Base-by-base conservation (phyloP, 2,888 invertebrate genomes). In the Crepidodera aurea region DNA sequence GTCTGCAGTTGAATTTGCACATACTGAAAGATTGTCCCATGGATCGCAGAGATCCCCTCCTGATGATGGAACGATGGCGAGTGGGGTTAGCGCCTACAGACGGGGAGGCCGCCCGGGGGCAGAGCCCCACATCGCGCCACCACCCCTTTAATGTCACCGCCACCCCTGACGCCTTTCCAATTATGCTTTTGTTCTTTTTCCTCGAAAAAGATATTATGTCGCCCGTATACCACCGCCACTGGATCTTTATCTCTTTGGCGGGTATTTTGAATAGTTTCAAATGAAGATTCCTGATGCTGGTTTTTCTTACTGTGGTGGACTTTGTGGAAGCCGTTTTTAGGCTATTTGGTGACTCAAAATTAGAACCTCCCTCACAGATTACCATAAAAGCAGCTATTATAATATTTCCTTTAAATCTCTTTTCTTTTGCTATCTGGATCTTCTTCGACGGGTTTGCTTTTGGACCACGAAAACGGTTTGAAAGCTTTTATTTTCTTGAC, bases 1-100 rank as follows among this genome's bases (percentile, higher is more conserved):
- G 88, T 81, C 88, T 88, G 83, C 89, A 87, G 86, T 88, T 88
- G 82, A 90, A 87, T 85, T 89, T 89, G 84, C 90, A 90, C 90
- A 90, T 90, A 82, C 89, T 90, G 87, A 89, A 88, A 83, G 89
- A 86, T 84, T 90, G 90, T 87, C 90, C 90, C 90, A 90, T 90
- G 83, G 86, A 85, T 75, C 79, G 77, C 61, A 69, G 63, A 51
- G 75, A 68, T 65, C 71, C 74, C 62, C 72, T 69, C 69, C 73
- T 74, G 64, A 62, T 72, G 64, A 72, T 72, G 71, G 75, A 68
- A 60, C 75, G 73, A 61, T 69, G 69, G 64, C 72, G 73, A 51
- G 68, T 66, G 64, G 54, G 56, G 63, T 54, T 62, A 57, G 70
- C 66, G 67, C 73, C 73, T 68, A 62, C 58, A 74, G 76, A 74